phyloP scores from a whole-genome alignment of 2,797 vertebrate genomes.

The Characodon lateralis region DNA sequence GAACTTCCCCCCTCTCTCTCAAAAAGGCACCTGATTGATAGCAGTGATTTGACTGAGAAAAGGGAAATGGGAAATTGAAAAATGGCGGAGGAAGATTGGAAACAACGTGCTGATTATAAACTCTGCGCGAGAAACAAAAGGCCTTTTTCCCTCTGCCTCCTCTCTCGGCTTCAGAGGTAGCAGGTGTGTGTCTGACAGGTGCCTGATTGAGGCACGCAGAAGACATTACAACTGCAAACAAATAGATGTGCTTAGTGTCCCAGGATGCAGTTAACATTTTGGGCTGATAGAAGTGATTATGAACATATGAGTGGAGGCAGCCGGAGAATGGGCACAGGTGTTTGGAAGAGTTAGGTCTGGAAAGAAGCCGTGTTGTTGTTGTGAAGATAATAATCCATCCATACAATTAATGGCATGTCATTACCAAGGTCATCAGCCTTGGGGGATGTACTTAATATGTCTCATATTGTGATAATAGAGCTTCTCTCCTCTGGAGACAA shows the following conservation, averaged over 20 bases:
- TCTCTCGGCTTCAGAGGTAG: constrained; percentile 72
- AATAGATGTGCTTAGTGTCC: constrained; percentile 81
- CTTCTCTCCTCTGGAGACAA: constrained; percentile 53
- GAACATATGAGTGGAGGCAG: constrained; percentile 69
- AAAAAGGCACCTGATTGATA: constrained; percentile 81
- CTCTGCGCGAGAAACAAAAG: constrained; percentile 79
- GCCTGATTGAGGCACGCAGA: constrained; percentile 82
- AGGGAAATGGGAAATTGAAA: constrained; percentile 85
- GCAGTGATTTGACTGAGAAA: constrained; percentile 84
- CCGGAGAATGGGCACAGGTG: constrained; percentile 77
- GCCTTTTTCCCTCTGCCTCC: constrained; percentile 66
- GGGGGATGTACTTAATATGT: constrained; percentile 61
- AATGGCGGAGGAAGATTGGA: constrained; percentile 82
- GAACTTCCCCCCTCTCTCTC: constrained; percentile 68
- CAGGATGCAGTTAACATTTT: constrained; percentile 75
- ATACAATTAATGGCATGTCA: constrained; percentile 75
- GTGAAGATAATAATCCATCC: constrained; percentile 70
- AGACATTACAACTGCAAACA: constrained; percentile 85
- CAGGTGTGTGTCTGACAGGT: constrained; percentile 84
- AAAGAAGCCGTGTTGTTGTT: constrained; percentile 64
- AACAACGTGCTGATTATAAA: constrained; percentile 84
- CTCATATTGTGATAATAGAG: constrained; percentile 66
- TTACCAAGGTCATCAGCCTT: constrained; percentile 70
- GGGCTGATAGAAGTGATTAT: constrained; percentile 84
- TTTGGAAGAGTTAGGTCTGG: constrained; percentile 47